Base-by-base conservation (phyloP, 2,888 invertebrate genomes). In the Philhelius pedissequus region DNA sequence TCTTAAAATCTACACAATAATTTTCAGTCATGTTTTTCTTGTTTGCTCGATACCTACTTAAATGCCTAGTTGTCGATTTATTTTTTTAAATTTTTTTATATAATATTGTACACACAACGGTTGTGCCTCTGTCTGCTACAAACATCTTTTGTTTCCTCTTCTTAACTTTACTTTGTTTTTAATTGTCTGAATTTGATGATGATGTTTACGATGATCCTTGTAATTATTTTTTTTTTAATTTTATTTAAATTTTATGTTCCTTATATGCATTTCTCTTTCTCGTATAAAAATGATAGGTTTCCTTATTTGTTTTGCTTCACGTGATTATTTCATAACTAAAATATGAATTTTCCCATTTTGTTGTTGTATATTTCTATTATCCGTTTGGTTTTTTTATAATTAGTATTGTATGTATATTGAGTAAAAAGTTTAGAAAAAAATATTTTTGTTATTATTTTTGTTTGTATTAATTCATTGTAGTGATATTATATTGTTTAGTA, bases 361-460 rank as follows among this genome's bases (percentile, higher is more conserved):
- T 56, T 69, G 20, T 66, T 79, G 76, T 81, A 86, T 81, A 86
- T 76, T 77, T 86, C 77, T 86, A 62, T 80, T 86, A 71, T 80
- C 62, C 45, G 18, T 66, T 80, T n/a, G n/a, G n/a, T n/a, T n/a
- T n/a, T n/a, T 64, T 74, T 73, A 68, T 86, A 76, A 76, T 81
- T 73, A 86, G 76, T 81, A 81, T 77, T 80, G 86, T 86, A 86
- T 80, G 86, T 86, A 81, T 86, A 86, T 81, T 81, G 81, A 86
- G 86, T 86, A 86, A 86, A 86, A 86, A 86, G 86, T 81, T n/a
- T 86, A 86, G 86, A 86, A 86, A 86, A 86, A 86, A 86, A 86
- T 86, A 86, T 81, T 68, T 82, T 62, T 76, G 56, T 80, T 86
- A 73, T 81, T 77, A 64, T 38, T 73, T 81, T 77, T 75, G 60